Percentiles rank a stretch among this genome's conserved stretches.
Conservation (phyloP, 92 coral and sea anemone genomes). For the Zoanthus sansibaricus region DNA sequence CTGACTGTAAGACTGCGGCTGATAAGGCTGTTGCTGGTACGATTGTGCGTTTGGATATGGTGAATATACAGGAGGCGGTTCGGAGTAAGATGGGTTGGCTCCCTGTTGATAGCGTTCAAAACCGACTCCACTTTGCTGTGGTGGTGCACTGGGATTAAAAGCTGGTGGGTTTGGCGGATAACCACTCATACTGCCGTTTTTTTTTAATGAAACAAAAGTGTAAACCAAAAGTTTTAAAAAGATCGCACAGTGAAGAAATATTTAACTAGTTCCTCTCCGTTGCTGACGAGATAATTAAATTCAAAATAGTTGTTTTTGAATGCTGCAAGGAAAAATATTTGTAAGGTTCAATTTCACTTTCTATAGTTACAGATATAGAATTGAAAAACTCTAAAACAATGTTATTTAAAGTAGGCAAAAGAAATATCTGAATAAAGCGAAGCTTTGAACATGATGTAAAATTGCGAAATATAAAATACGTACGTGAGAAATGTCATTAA, state of each 20-base stretch:
- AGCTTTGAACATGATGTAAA: neutral
- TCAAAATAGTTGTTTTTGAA: neutral
- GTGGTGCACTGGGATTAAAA: constrained; percentile 72
- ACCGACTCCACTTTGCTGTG: constrained; percentile 65
- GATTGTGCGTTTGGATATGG: constrained; percentile 45
- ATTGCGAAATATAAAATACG: neutral
- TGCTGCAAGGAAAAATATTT: neutral
- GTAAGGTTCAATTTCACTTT: neutral
- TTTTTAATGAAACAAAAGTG: neutral
- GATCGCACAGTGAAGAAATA: neutral
- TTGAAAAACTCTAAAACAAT: neutral
- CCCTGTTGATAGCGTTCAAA: constrained; percentile 95
- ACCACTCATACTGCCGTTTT: constrained; percentile 19
- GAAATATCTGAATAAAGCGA: neutral
- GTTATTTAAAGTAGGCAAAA: neutral
- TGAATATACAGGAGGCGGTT: constrained; percentile 64
- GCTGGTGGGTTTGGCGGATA: constrained; percentile 84
- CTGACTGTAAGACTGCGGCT: constrained; percentile 28
- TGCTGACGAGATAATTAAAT: neutral
- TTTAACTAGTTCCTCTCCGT: neutral
- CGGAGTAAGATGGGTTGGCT: constrained; percentile 80
- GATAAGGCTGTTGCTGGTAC: constrained; percentile 34
- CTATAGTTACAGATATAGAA: neutral
- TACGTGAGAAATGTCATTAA: neutral
- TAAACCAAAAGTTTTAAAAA: neutral